A percentile compares a stretch with the other conserved stretches of the same genome.
Conservation (phyloP, 2,797 vertebrate species). For the Perdix hodgsoniae region DNA sequence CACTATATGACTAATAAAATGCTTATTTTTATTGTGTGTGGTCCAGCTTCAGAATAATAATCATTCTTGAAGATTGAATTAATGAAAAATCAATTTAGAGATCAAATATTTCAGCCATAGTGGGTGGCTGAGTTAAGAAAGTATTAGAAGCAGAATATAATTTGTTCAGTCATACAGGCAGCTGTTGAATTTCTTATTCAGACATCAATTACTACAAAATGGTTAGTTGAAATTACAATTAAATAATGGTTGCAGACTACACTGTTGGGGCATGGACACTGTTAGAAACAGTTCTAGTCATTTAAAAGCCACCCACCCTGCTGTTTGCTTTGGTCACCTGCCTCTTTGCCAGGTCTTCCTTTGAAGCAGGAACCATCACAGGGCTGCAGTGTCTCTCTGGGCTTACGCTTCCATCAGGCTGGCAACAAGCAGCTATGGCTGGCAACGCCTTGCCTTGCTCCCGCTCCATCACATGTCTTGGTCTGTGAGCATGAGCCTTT, state of each 20-base stretch:
- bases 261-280: background rate
- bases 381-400: background rate
- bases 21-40: slow-evolving; percentile 59
- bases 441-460: accelerated
- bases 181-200: slow-evolving; percentile 50
- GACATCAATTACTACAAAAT: slow-evolving; percentile 30
- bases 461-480: accelerated
- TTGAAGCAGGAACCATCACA: background rate
- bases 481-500: background rate
- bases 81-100: slow-evolving; percentile 73
- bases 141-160: slow-evolving; percentile 37
- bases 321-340: accelerated
- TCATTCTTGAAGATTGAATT: slow-evolving; percentile 52
- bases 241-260: slow-evolving; percentile 20
- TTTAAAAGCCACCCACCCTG: background rate
- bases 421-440: background rate
- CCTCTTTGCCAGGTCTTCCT: background rate
- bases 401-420: background rate
- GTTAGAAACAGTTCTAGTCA: background rate
- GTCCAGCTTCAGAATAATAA: slow-evolving; percentile 68
- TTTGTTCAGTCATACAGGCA: slow-evolving; percentile 43
- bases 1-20: slow-evolving; percentile 61
- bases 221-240: slow-evolving; percentile 42
- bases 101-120: slow-evolving; percentile 67
- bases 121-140: slow-evolving; percentile 53